Percentiles rank a stretch among this genome's conserved stretches.
phyloP scores from a whole-genome alignment of 2,113 vertebrate species.

The Hepsetus odoe region DNA sequence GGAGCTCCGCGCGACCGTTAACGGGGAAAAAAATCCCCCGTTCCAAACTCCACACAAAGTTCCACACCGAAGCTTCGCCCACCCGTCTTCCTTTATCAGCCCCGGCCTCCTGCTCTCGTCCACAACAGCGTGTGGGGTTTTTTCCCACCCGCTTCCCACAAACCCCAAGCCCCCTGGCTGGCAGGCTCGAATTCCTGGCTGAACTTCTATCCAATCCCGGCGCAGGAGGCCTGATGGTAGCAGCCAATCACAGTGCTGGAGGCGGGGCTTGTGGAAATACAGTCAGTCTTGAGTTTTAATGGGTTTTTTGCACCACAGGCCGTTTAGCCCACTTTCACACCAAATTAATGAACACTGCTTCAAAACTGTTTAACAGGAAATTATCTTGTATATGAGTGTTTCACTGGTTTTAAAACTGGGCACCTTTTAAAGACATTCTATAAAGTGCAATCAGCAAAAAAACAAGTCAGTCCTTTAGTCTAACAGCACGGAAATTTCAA shows the following conservation, averaged over 20 bases:
- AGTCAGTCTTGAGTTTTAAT: too few relatives aligned
- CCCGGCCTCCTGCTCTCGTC: background rate
- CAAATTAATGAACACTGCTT: too few relatives aligned
- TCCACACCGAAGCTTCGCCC: slow-evolving; percentile 72
- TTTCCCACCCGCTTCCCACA: background rate
- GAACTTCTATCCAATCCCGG: background rate
- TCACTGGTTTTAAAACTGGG: too few relatives aligned
- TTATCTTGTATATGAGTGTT: too few relatives aligned
- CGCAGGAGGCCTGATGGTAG: background rate
- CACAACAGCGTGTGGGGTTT: background rate
- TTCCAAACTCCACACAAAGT: slow-evolving; percentile 50
- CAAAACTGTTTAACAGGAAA: too few relatives aligned
- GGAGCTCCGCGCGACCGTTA: slow-evolving; percentile 52
- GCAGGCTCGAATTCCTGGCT: background rate
- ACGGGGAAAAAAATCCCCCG: slow-evolving; percentile 63
- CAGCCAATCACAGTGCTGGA: background rate
- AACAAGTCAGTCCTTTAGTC: too few relatives aligned
- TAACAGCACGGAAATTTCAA: too few relatives aligned
- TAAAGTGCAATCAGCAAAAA: too few relatives aligned
- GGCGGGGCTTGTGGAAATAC: background rate
- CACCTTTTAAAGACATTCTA: too few relatives aligned
- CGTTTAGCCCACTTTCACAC: too few relatives aligned
- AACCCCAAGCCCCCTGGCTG: background rate
- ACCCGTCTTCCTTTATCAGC: slow-evolving; percentile 17
- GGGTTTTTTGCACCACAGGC: background rate